Evolutionary conservation across 1,140 invertebrate species (phyloP).

Genomic region (Copidosoma floridanum): DNA sequence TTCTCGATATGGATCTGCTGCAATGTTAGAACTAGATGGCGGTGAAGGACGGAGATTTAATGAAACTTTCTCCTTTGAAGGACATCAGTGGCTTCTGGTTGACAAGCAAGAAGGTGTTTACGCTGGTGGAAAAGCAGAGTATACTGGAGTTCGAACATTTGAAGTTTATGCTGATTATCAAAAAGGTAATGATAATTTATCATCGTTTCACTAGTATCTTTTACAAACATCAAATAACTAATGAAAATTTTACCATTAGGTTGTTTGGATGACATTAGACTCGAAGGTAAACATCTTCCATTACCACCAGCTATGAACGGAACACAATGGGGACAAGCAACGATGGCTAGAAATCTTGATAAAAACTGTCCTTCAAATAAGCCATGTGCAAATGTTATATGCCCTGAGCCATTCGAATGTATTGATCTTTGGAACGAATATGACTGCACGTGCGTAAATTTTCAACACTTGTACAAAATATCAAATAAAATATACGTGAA

Average conservation of each 20-base stretch:
- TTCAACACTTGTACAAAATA: too few species aligned
- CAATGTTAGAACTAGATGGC: constrained; percentile 90
- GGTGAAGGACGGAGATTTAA: constrained; percentile 94
- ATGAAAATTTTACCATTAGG: constrained; percentile 52
- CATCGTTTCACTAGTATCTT: constrained; percentile 5
- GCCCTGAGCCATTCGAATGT: constrained; percentile 91
- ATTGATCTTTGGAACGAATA: constrained; percentile 95
- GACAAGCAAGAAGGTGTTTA: constrained; percentile 94
- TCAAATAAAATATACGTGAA: background rate
- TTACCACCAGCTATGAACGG: constrained; percentile 89
- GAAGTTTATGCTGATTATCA: constrained; percentile 95
- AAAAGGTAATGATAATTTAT: constrained; percentile 79
- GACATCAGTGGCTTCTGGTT: constrained; percentile 88
- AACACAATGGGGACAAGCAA: constrained; percentile 91
- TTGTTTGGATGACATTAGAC: constrained; percentile 80
- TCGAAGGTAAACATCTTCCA: constrained; percentile 90
- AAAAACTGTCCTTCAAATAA: constrained; percentile 91
- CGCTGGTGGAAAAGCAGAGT: constrained; percentile 92
- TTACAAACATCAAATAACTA: constrained; percentile 18
- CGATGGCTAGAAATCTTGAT: constrained; percentile 86
- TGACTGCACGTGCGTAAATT: constrained; percentile 93
- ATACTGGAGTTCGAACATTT: constrained; percentile 86
- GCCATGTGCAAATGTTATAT: constrained; percentile 88
- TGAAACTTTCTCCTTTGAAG: constrained; percentile 87
- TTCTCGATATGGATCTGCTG: constrained; percentile 87